These are phyloP conservation scores for Crypturellus undulatus DNA, from an alignment of 2,113 vertebrate species.

Conservation along the genomic window DNA sequence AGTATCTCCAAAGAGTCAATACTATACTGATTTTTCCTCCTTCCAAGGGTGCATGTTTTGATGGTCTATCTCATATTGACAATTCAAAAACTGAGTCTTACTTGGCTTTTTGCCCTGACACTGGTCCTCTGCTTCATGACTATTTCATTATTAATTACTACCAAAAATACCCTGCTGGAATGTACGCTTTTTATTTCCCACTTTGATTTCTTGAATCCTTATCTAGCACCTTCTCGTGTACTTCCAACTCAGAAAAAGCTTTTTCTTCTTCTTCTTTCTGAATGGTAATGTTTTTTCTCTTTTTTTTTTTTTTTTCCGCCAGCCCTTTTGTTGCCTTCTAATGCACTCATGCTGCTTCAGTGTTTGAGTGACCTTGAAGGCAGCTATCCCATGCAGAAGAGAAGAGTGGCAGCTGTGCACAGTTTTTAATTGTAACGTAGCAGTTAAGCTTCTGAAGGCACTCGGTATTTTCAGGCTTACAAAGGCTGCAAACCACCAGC, in stretches of 20 bases:
- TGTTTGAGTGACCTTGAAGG: neutral
- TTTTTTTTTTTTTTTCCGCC: neutral
- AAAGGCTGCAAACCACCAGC: neutral
- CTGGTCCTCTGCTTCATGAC: neutral
- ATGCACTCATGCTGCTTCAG: neutral
- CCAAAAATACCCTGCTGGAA: neutral
- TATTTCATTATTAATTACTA: neutral
- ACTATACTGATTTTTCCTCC: neutral
- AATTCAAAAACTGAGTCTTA: neutral
- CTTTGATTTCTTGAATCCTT: neutral
- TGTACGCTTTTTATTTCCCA: neutral
- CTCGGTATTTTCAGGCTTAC: neutral
- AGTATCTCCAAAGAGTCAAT: neutral
- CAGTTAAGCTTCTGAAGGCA: neutral
- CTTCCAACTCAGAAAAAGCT: neutral
- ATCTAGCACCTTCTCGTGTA: neutral
- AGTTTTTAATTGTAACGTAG: neutral
- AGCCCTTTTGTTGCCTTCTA: neutral
- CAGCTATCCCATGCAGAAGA: fast-evolving
- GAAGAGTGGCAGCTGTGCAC: neutral
- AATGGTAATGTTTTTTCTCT: neutral
- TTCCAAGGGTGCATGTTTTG: fast-evolving
- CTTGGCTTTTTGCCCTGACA: neutral
- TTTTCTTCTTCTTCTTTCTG: neutral
- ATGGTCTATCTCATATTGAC: neutral